phyloP scores from a whole-genome alignment of 2,888 invertebrate species.

The Lissocephala sabroskyi region DNA sequence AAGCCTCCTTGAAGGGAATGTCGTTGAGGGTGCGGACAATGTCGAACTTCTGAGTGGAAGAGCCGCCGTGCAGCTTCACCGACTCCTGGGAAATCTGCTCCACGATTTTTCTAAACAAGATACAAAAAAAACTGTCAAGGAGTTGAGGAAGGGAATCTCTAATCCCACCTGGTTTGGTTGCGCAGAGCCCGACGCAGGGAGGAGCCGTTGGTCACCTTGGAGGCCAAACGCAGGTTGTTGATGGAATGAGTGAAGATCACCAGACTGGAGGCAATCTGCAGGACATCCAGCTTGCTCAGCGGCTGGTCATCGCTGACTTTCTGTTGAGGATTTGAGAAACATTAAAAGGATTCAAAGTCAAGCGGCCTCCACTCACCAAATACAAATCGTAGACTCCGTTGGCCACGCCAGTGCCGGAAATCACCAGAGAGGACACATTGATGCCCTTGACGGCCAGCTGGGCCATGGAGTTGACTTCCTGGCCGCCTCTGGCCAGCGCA shows the following conservation, averaged over 20 bases:
- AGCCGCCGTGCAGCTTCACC: slow-evolving; percentile 22
- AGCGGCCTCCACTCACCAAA: slow-evolving; percentile 25
- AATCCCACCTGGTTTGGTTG: slow-evolving; percentile 30
- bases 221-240: slow-evolving; percentile 57
- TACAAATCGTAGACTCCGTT: slow-evolving; percentile 55
- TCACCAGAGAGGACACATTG: slow-evolving; percentile 49
- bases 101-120: slow-evolving; percentile 24
- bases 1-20: slow-evolving; percentile 56
- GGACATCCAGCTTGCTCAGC: slow-evolving; percentile 36
- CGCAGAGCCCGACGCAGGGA: slow-evolving; percentile 44
- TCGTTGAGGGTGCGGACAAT: slow-evolving; percentile 65
- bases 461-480: slow-evolving; percentile 32
- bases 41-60: slow-evolving; percentile 39
- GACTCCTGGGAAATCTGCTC: slow-evolving; percentile 33
- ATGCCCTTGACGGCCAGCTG: slow-evolving; percentile 47
- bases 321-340: slow-evolving; percentile 12
- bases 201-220: slow-evolving; percentile 38
- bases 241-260: slow-evolving; percentile 62
- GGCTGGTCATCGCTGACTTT: slow-evolving; percentile 50
- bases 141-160: too few species aligned
- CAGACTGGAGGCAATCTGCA: slow-evolving; percentile 58
- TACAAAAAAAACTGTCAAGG: too few species aligned
- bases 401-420: slow-evolving; percentile 53
- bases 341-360: background rate
- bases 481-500: slow-evolving; percentile 30